Evolutionary conservation across 2,888 invertebrate genomes (phyloP).

Genomic region (Epinotia nisella): DNA sequence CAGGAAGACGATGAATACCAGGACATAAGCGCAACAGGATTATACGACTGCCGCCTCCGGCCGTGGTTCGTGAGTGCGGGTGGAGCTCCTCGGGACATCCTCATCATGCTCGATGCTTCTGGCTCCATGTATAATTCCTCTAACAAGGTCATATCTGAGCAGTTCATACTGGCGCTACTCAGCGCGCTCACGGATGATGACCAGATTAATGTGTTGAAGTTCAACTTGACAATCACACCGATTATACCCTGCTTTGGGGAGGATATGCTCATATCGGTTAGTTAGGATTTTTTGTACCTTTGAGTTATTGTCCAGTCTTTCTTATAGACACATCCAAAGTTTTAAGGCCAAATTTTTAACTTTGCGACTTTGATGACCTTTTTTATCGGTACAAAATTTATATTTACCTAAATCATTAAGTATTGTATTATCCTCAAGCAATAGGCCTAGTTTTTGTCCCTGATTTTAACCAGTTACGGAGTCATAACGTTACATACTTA

Average conservation of each 20-base stretch:
- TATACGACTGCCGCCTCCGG: constrained; percentile 76
- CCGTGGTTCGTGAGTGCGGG: constrained; percentile 79
- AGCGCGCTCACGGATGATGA: constrained; percentile 78
- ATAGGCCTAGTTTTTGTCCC: no score
- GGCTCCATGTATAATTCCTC: constrained; percentile 77
- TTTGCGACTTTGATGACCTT: no score
- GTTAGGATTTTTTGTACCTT: constrained; percentile 45
- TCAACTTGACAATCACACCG: constrained; percentile 68
- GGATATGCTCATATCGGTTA: constrained; percentile 73
- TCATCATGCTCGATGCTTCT: constrained; percentile 74
- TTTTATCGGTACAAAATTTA: no score
- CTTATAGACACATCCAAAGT: no score
- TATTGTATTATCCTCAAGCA: no score
- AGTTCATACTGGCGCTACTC: constrained; percentile 71
- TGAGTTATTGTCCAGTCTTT: no score
- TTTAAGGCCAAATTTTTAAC: no score
- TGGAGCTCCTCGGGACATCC: constrained; percentile 75
- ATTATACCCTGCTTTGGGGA: constrained; percentile 71
- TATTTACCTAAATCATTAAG: no score
- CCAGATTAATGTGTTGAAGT: constrained; percentile 74
- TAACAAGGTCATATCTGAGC: constrained; percentile 64
- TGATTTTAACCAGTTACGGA: no score
- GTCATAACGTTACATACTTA: no score
- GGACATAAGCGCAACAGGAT: constrained; percentile 55
- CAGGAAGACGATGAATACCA: constrained; percentile 47